phyloP scores from a whole-genome alignment of 2,888 invertebrate species.

The Acleris sparsana region DNA sequence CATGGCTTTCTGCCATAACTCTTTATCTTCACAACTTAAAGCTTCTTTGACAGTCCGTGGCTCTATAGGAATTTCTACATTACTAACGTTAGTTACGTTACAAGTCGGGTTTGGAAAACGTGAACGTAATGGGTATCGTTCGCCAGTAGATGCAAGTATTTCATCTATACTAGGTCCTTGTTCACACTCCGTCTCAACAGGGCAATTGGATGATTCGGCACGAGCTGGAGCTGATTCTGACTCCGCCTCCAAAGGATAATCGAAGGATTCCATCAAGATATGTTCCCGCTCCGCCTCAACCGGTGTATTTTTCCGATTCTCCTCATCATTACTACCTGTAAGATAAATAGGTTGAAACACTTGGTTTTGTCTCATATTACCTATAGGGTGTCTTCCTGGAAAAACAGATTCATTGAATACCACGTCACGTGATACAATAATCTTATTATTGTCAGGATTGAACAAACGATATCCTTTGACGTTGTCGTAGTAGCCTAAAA shows the following conservation, averaged over 20 bases:
- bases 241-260: background rate
- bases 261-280: background rate
- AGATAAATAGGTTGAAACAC: conserved; percentile 1
- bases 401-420: too few relatives aligned
- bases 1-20: conserved; percentile 14
- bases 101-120: background rate
- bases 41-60: conserved; percentile 10
- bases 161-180: too few relatives aligned
- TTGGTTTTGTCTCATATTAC: background rate
- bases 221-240: background rate
- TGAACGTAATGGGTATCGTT: too few relatives aligned
- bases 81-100: conserved; percentile 5
- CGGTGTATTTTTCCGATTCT: background rate
- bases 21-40: conserved; percentile 4
- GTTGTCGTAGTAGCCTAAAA: too few relatives aligned
- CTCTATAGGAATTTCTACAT: conserved; percentile 1
- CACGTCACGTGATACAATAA: too few relatives aligned
- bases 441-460: too few relatives aligned
- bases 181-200: too few relatives aligned
- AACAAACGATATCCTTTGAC: too few relatives aligned
- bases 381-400: background rate
- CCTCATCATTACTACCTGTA: background rate
- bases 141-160: too few relatives aligned
- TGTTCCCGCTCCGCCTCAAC: conserved; percentile 7
- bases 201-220: too few relatives aligned